A percentile compares a stretch with the other conserved stretches of the same genome.
Evolutionary conservation across 2,888 invertebrate genomes (phyloP).

Genomic region (Thyatira batis): DNA sequence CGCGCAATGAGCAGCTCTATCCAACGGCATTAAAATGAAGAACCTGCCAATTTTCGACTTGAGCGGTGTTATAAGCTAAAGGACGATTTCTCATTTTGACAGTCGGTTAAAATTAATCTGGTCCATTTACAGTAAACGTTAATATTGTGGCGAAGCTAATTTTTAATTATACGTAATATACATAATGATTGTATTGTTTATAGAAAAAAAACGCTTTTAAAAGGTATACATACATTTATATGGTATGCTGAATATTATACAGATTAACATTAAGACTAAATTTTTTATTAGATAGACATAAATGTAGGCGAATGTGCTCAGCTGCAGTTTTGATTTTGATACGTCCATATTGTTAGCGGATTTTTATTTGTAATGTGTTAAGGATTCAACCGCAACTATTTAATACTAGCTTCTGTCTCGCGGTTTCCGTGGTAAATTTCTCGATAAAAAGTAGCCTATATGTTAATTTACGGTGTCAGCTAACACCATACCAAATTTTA

Average conservation of each 20-base stretch:
- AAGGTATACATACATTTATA: constrained; percentile 73
- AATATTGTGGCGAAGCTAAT: constrained; percentile 13
- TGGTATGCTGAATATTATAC: constrained; percentile 59
- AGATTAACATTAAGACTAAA: constrained; percentile 55
- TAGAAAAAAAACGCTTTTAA: constrained; percentile 67
- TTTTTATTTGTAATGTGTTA: constrained; percentile 29
- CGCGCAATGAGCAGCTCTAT: too few species aligned
- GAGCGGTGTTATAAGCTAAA: too few species aligned
- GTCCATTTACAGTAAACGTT: not conserved
- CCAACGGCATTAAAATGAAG: too few species aligned
- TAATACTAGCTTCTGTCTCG: too few species aligned
- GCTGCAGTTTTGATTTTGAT: constrained; percentile 39
- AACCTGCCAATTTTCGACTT: too few species aligned
- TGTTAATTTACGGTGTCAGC: too few species aligned
- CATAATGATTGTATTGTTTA: constrained; percentile 49
- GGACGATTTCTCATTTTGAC: not conserved
- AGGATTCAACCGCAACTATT: constrained; percentile 8
- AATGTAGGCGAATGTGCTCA: constrained; percentile 72
- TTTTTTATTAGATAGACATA: constrained; percentile 69
- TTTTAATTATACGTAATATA: constrained; percentile 37
- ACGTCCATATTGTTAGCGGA: constrained; percentile 4
- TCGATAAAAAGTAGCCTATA: too few species aligned
- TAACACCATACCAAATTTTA: too few species aligned
- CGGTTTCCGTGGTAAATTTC: too few species aligned
- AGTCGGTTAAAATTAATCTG: not conserved